Conservation (phyloP, 1,140 invertebrate species). For the Drosophila seguyi region DNA sequence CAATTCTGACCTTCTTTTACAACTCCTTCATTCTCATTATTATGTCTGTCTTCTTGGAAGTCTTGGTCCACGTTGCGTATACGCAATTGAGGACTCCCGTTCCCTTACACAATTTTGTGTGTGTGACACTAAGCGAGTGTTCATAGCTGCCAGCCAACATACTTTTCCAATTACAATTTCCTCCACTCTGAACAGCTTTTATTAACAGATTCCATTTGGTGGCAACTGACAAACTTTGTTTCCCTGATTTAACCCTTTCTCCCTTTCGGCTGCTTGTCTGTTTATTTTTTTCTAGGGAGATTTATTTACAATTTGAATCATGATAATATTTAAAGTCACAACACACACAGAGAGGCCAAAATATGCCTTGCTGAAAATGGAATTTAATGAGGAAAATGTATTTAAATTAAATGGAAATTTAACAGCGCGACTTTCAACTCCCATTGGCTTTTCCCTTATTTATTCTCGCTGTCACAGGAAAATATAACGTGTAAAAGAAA, state of each 20-base stretch:
- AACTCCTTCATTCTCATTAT: conserved; percentile 10
- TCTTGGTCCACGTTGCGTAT: conserved; percentile 28
- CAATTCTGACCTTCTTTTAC: conserved; percentile 30
- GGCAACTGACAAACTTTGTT: conserved; percentile 25
- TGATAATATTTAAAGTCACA: conserved; percentile 19
- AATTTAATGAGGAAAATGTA: conserved; percentile 6
- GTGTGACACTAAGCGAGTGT: conserved; percentile 6
- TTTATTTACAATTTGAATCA: conserved; percentile 25
- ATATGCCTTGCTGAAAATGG: background rate
- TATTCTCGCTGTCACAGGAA: background rate
- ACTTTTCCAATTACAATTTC: conserved; percentile 28
- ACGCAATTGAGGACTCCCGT: conserved; percentile 11
- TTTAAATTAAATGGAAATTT: conserved; percentile 27
- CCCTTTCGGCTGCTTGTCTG: background rate
- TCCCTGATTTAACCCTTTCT: conserved; percentile 13
- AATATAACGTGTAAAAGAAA: conserved; percentile 27
- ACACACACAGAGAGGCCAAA: background rate
- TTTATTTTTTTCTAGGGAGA: background rate
- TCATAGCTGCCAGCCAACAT: conserved; percentile 25
- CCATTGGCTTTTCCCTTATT: conserved; percentile 6
- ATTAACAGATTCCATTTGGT: conserved; percentile 41
- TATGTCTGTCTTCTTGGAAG: background rate
- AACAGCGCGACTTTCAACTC: conserved; percentile 8
- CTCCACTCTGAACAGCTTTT: conserved; percentile 7
- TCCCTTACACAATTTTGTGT: conserved; percentile 13